Conservation (phyloP, 2,113 vertebrate genomes). For the Theropithecus gelada region DNA sequence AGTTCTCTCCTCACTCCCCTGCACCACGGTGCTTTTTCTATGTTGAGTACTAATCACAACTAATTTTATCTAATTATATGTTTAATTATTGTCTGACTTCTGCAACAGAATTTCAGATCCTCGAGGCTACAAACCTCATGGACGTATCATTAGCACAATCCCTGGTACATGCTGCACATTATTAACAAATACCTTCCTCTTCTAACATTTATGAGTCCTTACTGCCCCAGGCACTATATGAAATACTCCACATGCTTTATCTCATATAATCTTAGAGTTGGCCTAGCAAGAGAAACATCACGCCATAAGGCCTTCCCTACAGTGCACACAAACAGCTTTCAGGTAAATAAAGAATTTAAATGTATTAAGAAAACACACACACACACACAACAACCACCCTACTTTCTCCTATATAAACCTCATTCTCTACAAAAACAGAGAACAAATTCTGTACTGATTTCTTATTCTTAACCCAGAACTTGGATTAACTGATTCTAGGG, state of each 20-base stretch:
- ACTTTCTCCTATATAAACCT: not conserved
- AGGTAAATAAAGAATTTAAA: not conserved
- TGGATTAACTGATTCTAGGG: not conserved
- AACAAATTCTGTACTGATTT: not conserved
- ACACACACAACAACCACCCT: too few species aligned
- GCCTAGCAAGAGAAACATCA: not conserved
- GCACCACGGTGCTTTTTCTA: not conserved
- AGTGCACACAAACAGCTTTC: not conserved
- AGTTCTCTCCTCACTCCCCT: not conserved
- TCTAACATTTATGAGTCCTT: not conserved
- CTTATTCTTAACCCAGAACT: not conserved
- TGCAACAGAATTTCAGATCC: slow-evolving; percentile 20
- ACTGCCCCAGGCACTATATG: not conserved
- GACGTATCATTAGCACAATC: not conserved
- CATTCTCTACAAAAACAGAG: slow-evolving; percentile 14
- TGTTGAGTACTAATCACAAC: not conserved
- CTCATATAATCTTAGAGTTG: not conserved
- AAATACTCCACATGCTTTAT: not conserved
- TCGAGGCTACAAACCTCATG: not conserved
- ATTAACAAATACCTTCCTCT: not conserved
- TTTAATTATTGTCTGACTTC: slow-evolving; percentile 40
- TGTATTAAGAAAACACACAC: not conserved
- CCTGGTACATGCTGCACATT: rapidly evolving
- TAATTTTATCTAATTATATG: slow-evolving; percentile 29
- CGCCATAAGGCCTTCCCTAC: rapidly evolving